Evolutionary conservation across 1,140 invertebrate genomes (phyloP).

Genomic region (Saccostrea glomerata): DNA sequence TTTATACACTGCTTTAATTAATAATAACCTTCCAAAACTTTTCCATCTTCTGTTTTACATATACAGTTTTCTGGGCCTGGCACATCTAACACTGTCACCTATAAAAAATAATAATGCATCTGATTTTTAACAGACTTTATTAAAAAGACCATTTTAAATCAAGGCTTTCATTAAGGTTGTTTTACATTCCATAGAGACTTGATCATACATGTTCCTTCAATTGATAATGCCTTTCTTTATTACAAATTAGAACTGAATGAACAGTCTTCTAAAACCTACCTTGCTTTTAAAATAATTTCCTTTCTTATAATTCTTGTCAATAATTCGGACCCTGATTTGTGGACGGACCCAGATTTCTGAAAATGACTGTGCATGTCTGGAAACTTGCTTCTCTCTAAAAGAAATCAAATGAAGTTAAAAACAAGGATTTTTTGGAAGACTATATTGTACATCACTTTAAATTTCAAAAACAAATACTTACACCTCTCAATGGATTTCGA

Average conservation of each 20-base stretch:
- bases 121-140: background rate
- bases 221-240: background rate
- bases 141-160: background rate
- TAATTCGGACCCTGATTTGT: conserved; percentile 77
- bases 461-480: too few relatives aligned
- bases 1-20: background rate
- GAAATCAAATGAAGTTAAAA: background rate
- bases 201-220: background rate
- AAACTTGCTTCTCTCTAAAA: background rate
- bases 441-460: too few relatives aligned
- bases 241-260: background rate
- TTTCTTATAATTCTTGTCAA: conserved; percentile 77
- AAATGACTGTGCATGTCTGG: background rate
- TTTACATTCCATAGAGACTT: background rate
- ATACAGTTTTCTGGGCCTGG: conserved; percentile 71
- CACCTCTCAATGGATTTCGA: too few relatives aligned
- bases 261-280: conserved; percentile 58
- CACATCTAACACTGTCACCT: conserved; percentile 78
- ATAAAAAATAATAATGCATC: conserved; percentile 45
- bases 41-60: conserved; percentile 78
- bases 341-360: conserved; percentile 73
- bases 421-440: background rate
- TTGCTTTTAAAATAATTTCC: conserved; percentile 79
- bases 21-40: conserved; percentile 74
- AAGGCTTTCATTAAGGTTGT: background rate